phyloP scores from a whole-genome alignment of 2,113 vertebrate genomes.

The Tetraodon nigroviridis region DNA sequence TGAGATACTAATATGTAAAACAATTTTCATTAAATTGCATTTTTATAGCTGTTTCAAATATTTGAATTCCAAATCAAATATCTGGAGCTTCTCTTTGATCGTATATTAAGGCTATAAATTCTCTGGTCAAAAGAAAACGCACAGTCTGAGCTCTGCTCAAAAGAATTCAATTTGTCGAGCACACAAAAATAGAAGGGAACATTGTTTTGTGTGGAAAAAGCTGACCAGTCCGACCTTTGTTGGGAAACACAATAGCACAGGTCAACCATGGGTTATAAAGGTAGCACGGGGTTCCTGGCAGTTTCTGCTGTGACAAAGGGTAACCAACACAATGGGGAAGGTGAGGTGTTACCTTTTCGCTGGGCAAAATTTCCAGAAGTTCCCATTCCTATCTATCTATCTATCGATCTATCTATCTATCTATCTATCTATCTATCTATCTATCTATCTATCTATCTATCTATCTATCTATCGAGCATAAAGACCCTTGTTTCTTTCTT shows the following conservation, averaged over 20 bases:
- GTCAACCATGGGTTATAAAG: slow-evolving; percentile 63
- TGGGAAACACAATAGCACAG: slow-evolving; percentile 45
- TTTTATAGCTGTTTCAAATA: no score
- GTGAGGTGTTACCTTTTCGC: slow-evolving; percentile 40
- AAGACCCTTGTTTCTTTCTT: background rate
- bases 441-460: no score
- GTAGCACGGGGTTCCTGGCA: slow-evolving; percentile 22
- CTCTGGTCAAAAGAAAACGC: no score
- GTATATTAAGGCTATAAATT: no score
- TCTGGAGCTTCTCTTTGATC: background rate
- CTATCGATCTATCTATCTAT: no score
- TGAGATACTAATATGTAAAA: no score
- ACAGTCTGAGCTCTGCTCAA: slow-evolving; percentile 6
- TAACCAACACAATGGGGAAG: slow-evolving; percentile 64
- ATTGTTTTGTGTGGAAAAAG: slow-evolving; percentile 47
- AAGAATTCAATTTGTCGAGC: slow-evolving; percentile 20
- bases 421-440: no score
- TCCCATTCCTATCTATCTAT: background rate
- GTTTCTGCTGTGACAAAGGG: slow-evolving; percentile 29
- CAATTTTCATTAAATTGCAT: no score
- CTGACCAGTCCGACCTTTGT: slow-evolving; percentile 58
- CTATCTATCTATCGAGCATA: background rate
- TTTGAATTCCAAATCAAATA: background rate
- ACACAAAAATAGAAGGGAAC: slow-evolving; percentile 14
- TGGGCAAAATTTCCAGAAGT: no score